Conservation (phyloP, 1,140 invertebrate genomes). For the Bombus sibiricus region DNA sequence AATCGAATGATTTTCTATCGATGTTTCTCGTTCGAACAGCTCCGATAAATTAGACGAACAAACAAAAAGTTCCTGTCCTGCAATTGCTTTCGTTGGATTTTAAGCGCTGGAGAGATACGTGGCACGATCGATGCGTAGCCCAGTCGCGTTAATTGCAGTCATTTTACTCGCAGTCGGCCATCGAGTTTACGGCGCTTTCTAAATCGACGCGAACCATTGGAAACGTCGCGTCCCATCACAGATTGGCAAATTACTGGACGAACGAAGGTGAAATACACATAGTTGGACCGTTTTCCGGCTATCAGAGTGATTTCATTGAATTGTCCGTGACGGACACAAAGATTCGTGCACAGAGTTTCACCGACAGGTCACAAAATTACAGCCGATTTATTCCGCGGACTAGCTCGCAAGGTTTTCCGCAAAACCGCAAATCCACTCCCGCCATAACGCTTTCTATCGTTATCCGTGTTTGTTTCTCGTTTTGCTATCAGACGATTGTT, state of each 20-base stretch:
- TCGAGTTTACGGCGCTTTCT: constrained; percentile 39
- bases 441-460: constrained; percentile 33
- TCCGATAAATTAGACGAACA: neutral
- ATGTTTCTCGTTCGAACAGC: neutral
- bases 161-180: constrained; percentile 43
- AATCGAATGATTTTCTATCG: neutral
- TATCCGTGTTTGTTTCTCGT: neutral
- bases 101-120: neutral
- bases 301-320: neutral
- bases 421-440: constrained; percentile 31
- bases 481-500: constrained; percentile 27
- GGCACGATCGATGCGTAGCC: constrained; percentile 11
- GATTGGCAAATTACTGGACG: constrained; percentile 46
- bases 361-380: constrained; percentile 1
- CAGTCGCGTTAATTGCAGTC: constrained; percentile 59
- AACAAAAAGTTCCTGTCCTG: neutral
- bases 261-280: neutral
- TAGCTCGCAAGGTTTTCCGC: constrained; percentile 31
- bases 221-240: constrained; percentile 13
- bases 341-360: neutral
- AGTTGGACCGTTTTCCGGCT: neutral
- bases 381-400: constrained; percentile 1
- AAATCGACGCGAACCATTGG: constrained; percentile 19
- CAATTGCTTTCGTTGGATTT: constrained; percentile 27
- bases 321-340: neutral